Percentiles rank a stretch among this genome's conserved stretches.
These are phyloP conservation scores for Gambusia affinis DNA, from an alignment of 2,113 vertebrate genomes.

Conservation along the genomic window DNA sequence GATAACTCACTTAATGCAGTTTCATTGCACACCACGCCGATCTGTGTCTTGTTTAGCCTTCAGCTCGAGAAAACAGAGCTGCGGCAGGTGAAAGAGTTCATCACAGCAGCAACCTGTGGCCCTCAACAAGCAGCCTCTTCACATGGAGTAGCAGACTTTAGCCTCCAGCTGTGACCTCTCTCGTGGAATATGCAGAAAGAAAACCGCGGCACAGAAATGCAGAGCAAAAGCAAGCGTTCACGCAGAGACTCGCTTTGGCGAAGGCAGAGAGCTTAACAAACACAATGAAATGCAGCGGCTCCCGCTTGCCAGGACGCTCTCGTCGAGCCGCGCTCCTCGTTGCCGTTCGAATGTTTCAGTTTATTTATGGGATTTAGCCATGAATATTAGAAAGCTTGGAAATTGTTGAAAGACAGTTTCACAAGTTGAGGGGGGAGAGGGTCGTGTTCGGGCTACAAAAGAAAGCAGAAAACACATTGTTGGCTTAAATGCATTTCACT, in stretches of 20 bases:
- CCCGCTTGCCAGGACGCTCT: constrained; percentile 41
- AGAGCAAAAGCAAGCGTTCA: constrained; percentile 38
- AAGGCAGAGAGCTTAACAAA: constrained; percentile 22
- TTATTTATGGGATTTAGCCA: constrained; percentile 62
- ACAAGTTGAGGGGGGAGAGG: constrained; percentile 29
- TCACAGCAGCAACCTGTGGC: constrained; percentile 59
- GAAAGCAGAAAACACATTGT: constrained; percentile 49
- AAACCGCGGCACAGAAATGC: constrained; percentile 46
- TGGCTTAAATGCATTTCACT: constrained; percentile 19
- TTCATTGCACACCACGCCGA: constrained; percentile 45
- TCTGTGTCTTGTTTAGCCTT: constrained; percentile 40
- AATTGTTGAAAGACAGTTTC: constrained; percentile 47
- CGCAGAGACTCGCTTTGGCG: constrained; percentile 6
- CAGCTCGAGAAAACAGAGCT: constrained; percentile 53
- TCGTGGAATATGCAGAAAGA: constrained; percentile 65
- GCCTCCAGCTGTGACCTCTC: constrained; percentile 74
- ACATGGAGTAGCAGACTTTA: constrained; percentile 63
- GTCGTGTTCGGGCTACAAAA: constrained; percentile 48
- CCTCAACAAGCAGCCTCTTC: constrained; percentile 67
- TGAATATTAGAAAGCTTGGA: constrained; percentile 67
- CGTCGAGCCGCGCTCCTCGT: constrained; percentile 5
- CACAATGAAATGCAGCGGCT: constrained; percentile 18
- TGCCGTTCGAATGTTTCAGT: constrained; percentile 44
- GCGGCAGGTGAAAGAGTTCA: constrained; percentile 68
- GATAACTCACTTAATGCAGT: constrained; percentile 61